Conservation (phyloP, 1,140 invertebrate genomes). For the Drosophila guanche region DNA sequence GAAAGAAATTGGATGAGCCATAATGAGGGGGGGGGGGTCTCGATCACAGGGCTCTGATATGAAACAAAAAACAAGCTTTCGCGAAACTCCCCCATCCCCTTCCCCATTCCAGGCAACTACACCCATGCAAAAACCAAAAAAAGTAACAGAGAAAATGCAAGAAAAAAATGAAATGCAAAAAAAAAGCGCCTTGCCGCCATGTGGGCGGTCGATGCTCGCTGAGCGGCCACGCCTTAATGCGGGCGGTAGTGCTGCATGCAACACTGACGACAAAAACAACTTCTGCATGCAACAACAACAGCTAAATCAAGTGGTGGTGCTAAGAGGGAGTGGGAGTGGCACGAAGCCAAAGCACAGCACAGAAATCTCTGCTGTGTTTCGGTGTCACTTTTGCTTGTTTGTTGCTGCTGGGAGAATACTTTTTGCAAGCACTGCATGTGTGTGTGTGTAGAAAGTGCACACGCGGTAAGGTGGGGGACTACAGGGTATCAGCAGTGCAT, state of each 20-base stretch:
- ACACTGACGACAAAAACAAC: slow-evolving; percentile 13
- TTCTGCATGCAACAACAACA: slow-evolving; percentile 23
- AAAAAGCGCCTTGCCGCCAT: neutral
- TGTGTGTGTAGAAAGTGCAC: slow-evolving; percentile 5
- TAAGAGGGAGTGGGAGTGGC: slow-evolving; percentile 7
- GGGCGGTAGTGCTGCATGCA: slow-evolving; percentile 30
- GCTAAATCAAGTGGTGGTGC: neutral
- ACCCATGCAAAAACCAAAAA: slow-evolving; percentile 18
- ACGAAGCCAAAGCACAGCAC: too few species aligned
- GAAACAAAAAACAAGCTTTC: slow-evolving; percentile 67
- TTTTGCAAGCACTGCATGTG: slow-evolving; percentile 32
- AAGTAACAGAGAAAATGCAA: neutral
- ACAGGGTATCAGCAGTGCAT: neutral
- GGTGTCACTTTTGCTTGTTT: slow-evolving; percentile 76
- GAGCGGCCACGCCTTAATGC: slow-evolving; percentile 35
- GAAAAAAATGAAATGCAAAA: slow-evolving; percentile 6
- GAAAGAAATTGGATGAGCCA: slow-evolving; percentile 5
- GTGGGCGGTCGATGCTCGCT: too few species aligned
- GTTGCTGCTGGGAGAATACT: slow-evolving; percentile 61
- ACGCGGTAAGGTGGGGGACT: slow-evolving; percentile 6
- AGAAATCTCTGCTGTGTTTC: slow-evolving; percentile 49
- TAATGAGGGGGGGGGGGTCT: neutral
- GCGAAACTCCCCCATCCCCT: neutral
- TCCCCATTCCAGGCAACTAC: neutral
- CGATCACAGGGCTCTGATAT: slow-evolving; percentile 59